Percentiles rank a stretch among this genome's conserved stretches.
Conservation (phyloP, 1,140 invertebrate species). For the Scylla paramamosain region DNA sequence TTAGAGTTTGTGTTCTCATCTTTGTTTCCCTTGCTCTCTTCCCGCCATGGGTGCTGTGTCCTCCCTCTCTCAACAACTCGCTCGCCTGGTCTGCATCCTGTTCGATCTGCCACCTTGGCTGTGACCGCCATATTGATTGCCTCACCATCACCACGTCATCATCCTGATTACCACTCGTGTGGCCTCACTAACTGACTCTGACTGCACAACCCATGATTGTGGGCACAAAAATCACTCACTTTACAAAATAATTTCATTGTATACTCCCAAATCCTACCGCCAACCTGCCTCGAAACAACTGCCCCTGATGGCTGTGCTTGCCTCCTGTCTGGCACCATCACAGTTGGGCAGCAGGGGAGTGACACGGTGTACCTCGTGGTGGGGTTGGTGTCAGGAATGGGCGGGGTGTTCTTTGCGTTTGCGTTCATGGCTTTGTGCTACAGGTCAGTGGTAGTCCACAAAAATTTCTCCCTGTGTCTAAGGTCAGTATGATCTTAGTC, state of each 20-base stretch:
- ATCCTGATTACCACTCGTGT: slow-evolving; percentile 70
- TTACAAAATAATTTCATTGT: slow-evolving; percentile 44
- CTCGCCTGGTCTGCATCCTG: slow-evolving; percentile 71
- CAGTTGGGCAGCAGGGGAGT: slow-evolving; percentile 77
- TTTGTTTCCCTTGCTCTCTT: slow-evolving; percentile 76
- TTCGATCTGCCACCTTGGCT: slow-evolving; percentile 72
- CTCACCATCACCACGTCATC: slow-evolving; percentile 68
- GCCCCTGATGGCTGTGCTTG: slow-evolving; percentile 50
- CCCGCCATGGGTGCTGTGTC: slow-evolving; percentile 74
- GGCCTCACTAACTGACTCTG: slow-evolving; percentile 65
- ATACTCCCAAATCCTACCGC: slow-evolving; percentile 55
- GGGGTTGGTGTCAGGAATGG: slow-evolving; percentile 98
- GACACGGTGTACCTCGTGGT: slow-evolving; percentile 94
- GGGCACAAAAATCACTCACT: slow-evolving; percentile 71
- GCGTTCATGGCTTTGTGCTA: slow-evolving; percentile 99
- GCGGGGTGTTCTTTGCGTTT: slow-evolving; percentile 98
- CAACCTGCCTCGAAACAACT: slow-evolving; percentile 34
- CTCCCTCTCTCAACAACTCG: slow-evolving; percentile 74
- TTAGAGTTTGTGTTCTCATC: slow-evolving; percentile 69
- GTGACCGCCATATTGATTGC: slow-evolving; percentile 61
- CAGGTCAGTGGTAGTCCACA: slow-evolving; percentile 99
- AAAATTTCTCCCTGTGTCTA: slow-evolving; percentile 97
- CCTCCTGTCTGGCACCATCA: not conserved
- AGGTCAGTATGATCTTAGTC: slow-evolving; percentile 87
- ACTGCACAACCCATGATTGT: slow-evolving; percentile 73